Conservation (phyloP, 2,113 vertebrate genomes). For the Motacilla alba region DNA sequence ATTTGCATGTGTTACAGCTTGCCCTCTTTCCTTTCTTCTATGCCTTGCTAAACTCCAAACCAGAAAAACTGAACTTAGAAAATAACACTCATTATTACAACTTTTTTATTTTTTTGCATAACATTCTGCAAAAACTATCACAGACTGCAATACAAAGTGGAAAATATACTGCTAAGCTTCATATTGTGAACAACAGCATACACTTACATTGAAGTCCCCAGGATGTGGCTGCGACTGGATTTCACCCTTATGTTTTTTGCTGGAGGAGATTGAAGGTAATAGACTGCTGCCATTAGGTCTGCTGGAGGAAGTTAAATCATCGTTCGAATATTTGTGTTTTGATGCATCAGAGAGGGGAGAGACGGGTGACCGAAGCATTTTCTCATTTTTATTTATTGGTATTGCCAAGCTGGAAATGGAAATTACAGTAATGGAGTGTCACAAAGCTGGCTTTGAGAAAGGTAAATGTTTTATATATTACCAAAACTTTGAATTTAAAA, state of each 20-base stretch:
- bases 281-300: slow-evolving; percentile 65
- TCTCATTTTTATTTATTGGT: slow-evolving; percentile 85
- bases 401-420: slow-evolving; percentile 78
- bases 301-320: slow-evolving; percentile 76
- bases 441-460: slow-evolving; percentile 56
- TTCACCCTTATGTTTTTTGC: slow-evolving; percentile 74
- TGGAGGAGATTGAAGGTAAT: slow-evolving; percentile 71
- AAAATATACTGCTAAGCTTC: neutral
- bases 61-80: neutral
- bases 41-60: neutral
- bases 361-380: slow-evolving; percentile 82
- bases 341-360: slow-evolving; percentile 83
- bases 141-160: neutral
- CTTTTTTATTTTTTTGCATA: neutral
- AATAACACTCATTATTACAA: neutral
- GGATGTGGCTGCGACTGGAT: slow-evolving; percentile 64
- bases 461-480: slow-evolving; percentile 60
- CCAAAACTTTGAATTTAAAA: slow-evolving; percentile 63
- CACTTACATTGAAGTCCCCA: slow-evolving; percentile 72
- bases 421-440: slow-evolving; percentile 70
- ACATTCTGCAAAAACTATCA: neutral
- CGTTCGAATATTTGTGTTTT: slow-evolving; percentile 75
- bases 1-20: neutral
- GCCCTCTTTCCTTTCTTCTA: neutral
- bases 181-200: neutral